phyloP scores from a whole-genome alignment of 2,797 vertebrate species.

The Fistularia tabacaria region DNA sequence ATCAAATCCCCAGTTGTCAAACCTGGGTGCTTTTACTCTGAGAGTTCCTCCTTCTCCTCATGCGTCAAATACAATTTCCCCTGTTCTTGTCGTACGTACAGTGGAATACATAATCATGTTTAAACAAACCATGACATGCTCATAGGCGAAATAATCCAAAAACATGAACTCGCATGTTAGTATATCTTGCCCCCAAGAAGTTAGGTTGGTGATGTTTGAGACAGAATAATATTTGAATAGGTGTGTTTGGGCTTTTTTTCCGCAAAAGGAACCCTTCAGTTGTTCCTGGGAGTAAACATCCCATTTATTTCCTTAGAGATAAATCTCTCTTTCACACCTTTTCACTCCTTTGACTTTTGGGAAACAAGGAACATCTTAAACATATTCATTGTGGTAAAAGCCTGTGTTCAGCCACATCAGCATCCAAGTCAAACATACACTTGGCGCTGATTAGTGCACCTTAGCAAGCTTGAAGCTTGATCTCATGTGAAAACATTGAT shows the following conservation, averaged over 20 bases:
- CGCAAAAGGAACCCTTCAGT: slow-evolving; percentile 11
- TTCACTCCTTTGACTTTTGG: slow-evolving; percentile 30
- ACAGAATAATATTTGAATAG: slow-evolving; percentile 3
- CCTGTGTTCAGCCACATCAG: slow-evolving; percentile 23
- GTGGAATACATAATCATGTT: too few relatives aligned
- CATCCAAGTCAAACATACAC: slow-evolving; percentile 51
- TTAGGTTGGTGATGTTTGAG: too few relatives aligned
- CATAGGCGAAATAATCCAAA: too few relatives aligned
- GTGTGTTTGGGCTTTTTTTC: slow-evolving; percentile 8
- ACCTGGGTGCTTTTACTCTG: too few relatives aligned
- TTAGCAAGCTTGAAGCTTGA: slow-evolving; percentile 17
- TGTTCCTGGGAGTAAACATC: slow-evolving; percentile 6
- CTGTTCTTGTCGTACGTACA: too few relatives aligned
- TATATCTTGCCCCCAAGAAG: too few relatives aligned
- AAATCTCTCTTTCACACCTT: slow-evolving; percentile 30
- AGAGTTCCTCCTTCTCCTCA: too few relatives aligned
- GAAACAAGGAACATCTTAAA: slow-evolving; percentile 32
- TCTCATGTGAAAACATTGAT: slow-evolving; percentile 42
- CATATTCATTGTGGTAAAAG: slow-evolving; percentile 40
- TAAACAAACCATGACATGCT: too few relatives aligned
- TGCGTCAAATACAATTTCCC: too few relatives aligned
- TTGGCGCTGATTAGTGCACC: slow-evolving; percentile 28
- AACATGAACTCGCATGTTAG: too few relatives aligned
- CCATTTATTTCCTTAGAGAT: slow-evolving; percentile 14
- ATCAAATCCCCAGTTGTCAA: too few relatives aligned